Evolutionary conservation across 2,888 invertebrate genomes (phyloP), one percentile per base, ranked within the genome.

Genomic region (Drosophila cracens): DNA sequence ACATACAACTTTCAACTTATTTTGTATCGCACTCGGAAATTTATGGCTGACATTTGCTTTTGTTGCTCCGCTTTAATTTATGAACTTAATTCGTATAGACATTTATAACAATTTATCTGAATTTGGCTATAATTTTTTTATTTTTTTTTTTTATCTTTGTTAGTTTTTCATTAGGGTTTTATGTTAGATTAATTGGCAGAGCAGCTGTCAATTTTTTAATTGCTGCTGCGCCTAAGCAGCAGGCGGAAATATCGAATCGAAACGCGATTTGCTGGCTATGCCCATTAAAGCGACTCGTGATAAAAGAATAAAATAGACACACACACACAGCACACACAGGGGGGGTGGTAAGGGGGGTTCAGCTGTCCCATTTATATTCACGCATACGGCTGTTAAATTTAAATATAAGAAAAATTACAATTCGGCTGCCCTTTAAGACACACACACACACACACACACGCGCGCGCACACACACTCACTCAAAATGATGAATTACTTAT

Each of bases 61-160:
- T 67, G 38, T 52, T 11, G 64, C 48, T 33, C 34, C 59, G 66
- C 52, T 83, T 81, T 86, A 79, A 89, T 85, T 85, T 89, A 89
- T 86, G 85, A 89, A 89, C 87, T 78, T 74, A 80, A 89, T 78
- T 80, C 83, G 76, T 64, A 66, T 76, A 80, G 80, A 89, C 89
- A 89, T 84, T 87, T 75, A 89, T 76, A 89, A 76, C 76, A 87
- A 89, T 86, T 87, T 82, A 89, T 86, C 81, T 89, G 81, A 67
- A 79, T 87, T 82, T 84, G 60, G 58, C 6, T 36, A 27, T 51
- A 1, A n/a, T 73, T 70, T 70, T 60, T 60, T 61, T 43, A 58
- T 16, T 34, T 34, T 68, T 8, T 38, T 36, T 56, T 40, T n/a
- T 49, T 51, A 11, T 18, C 61, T 13, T 56, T n/a, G 36, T n/a